Conservation (phyloP, 2,888 invertebrate species). For the Anthrax anthrax region DNA sequence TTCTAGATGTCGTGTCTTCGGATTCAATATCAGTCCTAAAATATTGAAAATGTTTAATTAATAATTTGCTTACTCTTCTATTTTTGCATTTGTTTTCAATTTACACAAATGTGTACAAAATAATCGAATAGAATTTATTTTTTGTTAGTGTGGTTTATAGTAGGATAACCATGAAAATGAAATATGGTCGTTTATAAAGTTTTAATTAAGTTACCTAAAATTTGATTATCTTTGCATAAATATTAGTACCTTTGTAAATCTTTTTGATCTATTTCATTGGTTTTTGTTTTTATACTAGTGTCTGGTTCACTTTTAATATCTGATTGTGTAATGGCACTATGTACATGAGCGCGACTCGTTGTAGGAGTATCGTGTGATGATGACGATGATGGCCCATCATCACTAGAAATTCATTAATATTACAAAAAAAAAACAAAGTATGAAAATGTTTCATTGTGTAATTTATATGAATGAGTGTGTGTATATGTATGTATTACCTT, state of each 20-base stretch:
- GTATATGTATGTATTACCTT: too few relatives aligned
- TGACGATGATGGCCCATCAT: background rate
- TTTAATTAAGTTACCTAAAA: too few relatives aligned
- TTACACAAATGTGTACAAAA: too few relatives aligned
- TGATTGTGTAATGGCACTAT: background rate
- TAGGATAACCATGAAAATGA: too few relatives aligned
- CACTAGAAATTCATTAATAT: background rate
- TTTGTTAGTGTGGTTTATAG: too few relatives aligned
- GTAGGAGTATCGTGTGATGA: background rate
- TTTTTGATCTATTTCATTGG: background rate
- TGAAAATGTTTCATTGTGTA: background rate
- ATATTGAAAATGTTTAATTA: background rate
- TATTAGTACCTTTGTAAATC: background rate
- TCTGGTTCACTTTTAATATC: background rate
- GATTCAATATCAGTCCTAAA: background rate
- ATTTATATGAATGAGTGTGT: too few relatives aligned
- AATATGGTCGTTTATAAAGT: too few relatives aligned
- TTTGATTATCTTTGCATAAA: too few relatives aligned
- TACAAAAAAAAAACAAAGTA: too few relatives aligned
- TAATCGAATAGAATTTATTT: too few relatives aligned
- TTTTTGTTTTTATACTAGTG: background rate
- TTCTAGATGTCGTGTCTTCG: background rate
- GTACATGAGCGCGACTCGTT: background rate
- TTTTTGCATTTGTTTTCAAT: too few relatives aligned
- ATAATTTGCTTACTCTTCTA: too few relatives aligned